These are phyloP conservation scores for Thripadectes ignobilis DNA, from an alignment of 2,797 vertebrate species.

Conservation along the genomic window DNA sequence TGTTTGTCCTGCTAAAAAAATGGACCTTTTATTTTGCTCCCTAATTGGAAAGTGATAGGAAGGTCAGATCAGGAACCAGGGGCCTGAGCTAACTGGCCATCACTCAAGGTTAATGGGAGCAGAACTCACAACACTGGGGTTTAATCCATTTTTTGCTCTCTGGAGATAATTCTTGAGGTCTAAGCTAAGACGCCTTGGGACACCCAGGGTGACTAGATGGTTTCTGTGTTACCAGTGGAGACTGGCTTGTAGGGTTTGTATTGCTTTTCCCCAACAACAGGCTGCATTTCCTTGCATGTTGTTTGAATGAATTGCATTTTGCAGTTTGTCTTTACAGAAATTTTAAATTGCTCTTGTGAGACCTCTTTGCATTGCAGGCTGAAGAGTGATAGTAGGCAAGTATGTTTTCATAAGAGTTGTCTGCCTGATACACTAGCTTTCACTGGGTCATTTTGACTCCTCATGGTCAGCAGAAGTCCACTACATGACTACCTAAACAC, in stretches of 20 bases:
- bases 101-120: neutral
- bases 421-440: neutral
- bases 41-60: neutral
- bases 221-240: neutral
- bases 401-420: neutral
- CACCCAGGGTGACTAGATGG: neutral
- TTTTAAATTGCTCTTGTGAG: neutral
- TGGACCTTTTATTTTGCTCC: neutral
- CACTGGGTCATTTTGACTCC: neutral
- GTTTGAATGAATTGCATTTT: neutral
- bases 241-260: neutral
- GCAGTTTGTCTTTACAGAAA: neutral
- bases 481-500: neutral
- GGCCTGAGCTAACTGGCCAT: neutral
- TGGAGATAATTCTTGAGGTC: neutral
- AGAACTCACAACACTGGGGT: neutral
- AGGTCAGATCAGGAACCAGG: neutral
- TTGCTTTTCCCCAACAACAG: neutral
- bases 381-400: neutral
- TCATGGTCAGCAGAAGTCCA: neutral
- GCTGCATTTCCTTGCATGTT: neutral
- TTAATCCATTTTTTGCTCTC: neutral
- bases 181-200: neutral
- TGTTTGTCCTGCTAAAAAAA: neutral
- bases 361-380: neutral